Conservation (phyloP, 2,797 vertebrate species). For the Heterohyrax brucei region DNA sequence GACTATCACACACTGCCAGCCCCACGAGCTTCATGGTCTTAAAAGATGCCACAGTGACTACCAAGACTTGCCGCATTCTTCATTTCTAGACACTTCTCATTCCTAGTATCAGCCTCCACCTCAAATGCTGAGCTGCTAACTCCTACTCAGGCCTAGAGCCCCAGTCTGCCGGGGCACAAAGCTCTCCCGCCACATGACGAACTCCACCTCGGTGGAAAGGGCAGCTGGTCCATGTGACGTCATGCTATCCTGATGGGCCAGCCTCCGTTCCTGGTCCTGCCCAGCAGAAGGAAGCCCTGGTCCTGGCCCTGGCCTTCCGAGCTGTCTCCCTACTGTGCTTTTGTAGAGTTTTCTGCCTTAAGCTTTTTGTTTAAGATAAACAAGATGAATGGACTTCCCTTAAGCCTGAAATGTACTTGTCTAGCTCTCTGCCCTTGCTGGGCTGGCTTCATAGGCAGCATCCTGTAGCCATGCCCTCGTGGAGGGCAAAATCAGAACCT, state of each 20-base stretch:
- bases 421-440: neutral
- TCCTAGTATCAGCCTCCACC: too few relatives aligned
- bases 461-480: neutral
- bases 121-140: too few relatives aligned
- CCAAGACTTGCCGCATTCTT: neutral
- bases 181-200: neutral
- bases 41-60: neutral
- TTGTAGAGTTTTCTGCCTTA: constrained; percentile 1
- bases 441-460: neutral
- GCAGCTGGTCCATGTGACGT: neutral
- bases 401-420: neutral
- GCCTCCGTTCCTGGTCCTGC: neutral
- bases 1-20: neutral
- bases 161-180: neutral
- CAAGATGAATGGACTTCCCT: neutral
- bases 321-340: neutral
- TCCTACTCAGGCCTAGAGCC: neutral
- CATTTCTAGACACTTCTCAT: neutral
- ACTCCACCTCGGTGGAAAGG: neutral
- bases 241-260: neutral
- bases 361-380: constrained; percentile 33
- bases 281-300: neutral
- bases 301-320: too few relatives aligned
- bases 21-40: neutral
- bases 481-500: neutral